phyloP scores from a whole-genome alignment of 2,797 vertebrate species.

The Enteromius mattozi region DNA sequence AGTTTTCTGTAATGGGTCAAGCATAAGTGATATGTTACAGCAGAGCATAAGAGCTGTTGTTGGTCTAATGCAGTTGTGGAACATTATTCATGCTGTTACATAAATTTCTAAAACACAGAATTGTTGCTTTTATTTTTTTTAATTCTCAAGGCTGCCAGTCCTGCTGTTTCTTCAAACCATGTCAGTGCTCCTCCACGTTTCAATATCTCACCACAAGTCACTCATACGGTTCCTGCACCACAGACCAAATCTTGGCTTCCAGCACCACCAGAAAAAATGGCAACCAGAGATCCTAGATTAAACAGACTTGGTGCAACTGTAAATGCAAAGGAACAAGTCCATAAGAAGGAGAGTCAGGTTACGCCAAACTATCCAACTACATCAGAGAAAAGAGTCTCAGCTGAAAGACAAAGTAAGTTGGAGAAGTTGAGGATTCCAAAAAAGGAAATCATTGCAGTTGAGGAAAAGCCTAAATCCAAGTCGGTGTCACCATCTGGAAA shows the following conservation, averaged over 20 bases:
- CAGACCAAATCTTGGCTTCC: slow-evolving; percentile 74
- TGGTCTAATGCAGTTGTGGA: not conserved
- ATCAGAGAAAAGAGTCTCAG: slow-evolving; percentile 75
- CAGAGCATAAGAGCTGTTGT: not conserved
- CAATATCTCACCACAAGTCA: slow-evolving; percentile 70
- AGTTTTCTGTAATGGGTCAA: not conserved
- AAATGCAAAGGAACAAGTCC: slow-evolving; percentile 84
- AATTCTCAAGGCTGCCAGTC: slow-evolving; percentile 84
- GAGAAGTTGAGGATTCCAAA: slow-evolving; percentile 73
- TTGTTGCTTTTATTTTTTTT: not conserved
- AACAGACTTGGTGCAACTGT: slow-evolving; percentile 79
- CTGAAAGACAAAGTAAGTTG: slow-evolving; percentile 79
- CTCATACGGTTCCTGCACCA: slow-evolving; percentile 70
- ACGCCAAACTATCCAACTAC: slow-evolving; percentile 61
- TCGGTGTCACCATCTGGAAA: slow-evolving; percentile 85
- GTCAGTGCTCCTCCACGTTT: slow-evolving; percentile 66
- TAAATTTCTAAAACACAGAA: not conserved
- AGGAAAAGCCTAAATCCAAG: slow-evolving; percentile 79
- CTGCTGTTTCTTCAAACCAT: slow-evolving; percentile 73
- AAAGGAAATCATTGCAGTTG: slow-evolving; percentile 76
- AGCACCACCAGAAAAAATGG: slow-evolving; percentile 82
- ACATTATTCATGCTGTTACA: too few species aligned
- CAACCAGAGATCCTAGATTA: slow-evolving; percentile 91
- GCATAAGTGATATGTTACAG: not conserved
- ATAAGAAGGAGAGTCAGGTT: slow-evolving; percentile 78